phyloP scores from a whole-genome alignment of 2,113 vertebrate species.

The Saccopteryx bilineata region DNA sequence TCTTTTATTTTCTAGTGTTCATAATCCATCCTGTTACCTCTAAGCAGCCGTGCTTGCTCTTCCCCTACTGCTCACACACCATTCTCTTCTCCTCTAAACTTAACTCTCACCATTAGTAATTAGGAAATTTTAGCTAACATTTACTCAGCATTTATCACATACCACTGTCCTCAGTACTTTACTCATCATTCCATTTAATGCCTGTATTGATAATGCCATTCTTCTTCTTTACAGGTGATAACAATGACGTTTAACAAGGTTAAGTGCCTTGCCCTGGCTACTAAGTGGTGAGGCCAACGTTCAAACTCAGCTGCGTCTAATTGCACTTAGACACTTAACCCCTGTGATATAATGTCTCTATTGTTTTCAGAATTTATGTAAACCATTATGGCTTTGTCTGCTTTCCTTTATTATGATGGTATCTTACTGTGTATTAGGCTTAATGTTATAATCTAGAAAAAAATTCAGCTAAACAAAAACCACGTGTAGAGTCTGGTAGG shows the following conservation, averaged over 20 bases:
- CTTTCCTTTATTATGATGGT: neutral
- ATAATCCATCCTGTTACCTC: neutral
- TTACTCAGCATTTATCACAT: neutral
- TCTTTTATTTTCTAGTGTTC: neutral
- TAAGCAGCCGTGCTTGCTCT: neutral
- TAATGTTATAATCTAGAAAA: neutral
- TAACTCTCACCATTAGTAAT: neutral
- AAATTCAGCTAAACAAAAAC: neutral
- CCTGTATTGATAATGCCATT: neutral
- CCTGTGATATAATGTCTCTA: neutral
- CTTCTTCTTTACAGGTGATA: neutral
- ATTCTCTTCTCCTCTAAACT: neutral
- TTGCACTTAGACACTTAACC: neutral
- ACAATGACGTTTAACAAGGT: neutral
- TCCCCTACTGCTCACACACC: neutral
- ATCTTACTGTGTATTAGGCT: neutral
- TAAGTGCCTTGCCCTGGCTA: neutral
- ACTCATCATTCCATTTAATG: neutral
- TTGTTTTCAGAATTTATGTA: neutral
- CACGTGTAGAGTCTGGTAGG: neutral
- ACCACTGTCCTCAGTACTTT: neutral
- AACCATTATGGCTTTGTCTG: neutral
- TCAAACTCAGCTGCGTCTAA: neutral
- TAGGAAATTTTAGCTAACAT: neutral
- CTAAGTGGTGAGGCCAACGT: neutral